Base-by-base conservation (phyloP, 2,113 vertebrate species). In the Spilogale gracilis region DNA sequence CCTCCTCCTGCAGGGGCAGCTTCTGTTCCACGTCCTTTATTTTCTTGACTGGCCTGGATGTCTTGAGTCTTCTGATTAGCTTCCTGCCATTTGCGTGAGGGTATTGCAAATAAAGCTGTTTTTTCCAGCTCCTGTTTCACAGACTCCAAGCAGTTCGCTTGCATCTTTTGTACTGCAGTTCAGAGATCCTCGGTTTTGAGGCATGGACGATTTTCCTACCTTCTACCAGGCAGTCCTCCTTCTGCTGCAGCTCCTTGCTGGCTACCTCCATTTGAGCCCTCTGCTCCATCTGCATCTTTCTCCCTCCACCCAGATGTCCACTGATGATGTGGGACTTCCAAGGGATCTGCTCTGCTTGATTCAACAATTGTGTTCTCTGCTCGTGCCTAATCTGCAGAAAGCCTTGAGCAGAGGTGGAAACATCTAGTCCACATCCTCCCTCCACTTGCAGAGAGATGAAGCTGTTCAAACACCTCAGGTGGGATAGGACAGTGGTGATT, bases 211-310 rank as follows among this genome's bases (percentile, higher is more conserved):
- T 99, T 99, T 99, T 99, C 43, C 98, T 98, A 71, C 99, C 98
- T 76, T 99, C 96, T 0, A 98, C 97, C 48, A 99, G 98, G 96
- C 98, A 98, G 52, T 83, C 96, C 73, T 99, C 99, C 95, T 99
- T 99, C 94, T 99, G 99, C 69, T 98, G 99, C 45, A 99, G 85
- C 88, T 99, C 99, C 97, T 99, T 99, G 98, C 98, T 99, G 81
- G 99, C 97, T 1, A 20, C 99, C 98, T 65, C 99, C 88, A 99
- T 99, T 2, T 99, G 99, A 76, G 99, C 99, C 73, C 99, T 99
- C 61, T 99, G 97, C 92, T 99, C 99, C 99, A 99, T 99, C 98
- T 99, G 99, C 98, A 99, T 99, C 98, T 99, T 99, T 98, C 99
- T 99, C 91, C 99, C 91, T 99, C 99, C 98, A 99, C 95, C 97